Conservation (phyloP, 2,797 vertebrate genomes). For the Leuciscus waleckii region DNA sequence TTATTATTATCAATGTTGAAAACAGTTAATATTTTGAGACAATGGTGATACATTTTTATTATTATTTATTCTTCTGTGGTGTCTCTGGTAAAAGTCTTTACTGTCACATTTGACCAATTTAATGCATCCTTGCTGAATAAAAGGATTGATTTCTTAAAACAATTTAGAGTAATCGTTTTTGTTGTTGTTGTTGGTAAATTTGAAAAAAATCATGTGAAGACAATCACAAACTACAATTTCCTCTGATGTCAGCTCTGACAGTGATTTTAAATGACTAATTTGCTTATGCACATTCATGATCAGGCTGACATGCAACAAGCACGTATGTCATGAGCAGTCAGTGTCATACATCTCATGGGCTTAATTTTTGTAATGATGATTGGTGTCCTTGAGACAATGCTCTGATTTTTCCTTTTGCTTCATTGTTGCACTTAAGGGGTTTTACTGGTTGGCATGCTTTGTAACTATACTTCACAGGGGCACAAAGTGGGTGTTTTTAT, state of each 20-base stretch:
- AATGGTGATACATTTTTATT: no score
- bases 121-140: neutral
- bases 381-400: neutral
- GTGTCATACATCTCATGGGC: neutral
- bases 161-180: neutral
- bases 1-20: no score
- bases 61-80: no score
- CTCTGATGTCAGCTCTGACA: neutral
- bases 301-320: neutral
- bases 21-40: no score
- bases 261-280: neutral
- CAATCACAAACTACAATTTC: neutral
- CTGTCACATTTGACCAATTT: neutral
- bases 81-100: neutral
- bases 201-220: neutral
- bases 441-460: neutral
- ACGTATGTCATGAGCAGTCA: neutral
- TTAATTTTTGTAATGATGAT: neutral
- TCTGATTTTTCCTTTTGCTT: neutral
- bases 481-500: neutral
- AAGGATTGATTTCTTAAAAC: neutral
- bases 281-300: neutral
- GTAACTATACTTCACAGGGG: neutral
- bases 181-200: neutral
- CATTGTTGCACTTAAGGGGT: neutral